Evolutionary conservation across 37 sponge, comb jelly and placozoan genomes (phyloP), one percentile per base, ranked within the genome.

Genomic region (Crambe crambe): DNA sequence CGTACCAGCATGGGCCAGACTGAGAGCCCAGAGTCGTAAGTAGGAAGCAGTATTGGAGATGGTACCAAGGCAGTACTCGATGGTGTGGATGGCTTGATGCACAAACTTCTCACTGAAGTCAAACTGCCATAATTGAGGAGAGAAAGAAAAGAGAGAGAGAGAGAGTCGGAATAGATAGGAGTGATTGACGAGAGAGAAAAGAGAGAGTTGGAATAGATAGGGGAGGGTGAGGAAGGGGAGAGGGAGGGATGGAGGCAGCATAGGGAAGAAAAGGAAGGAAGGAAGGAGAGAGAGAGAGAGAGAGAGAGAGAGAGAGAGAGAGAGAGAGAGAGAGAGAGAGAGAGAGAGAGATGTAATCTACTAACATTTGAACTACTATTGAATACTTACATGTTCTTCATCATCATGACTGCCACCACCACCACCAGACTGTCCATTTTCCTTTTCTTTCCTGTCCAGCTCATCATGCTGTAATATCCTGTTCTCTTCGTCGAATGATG

Each of bases 11-110:
- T 99, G 99, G 77, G 99, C 99, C 31, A 99, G 80, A 74, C 95
- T 94, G 73, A 99, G 97, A 58, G 99, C 99, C 99, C 99, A 99
- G 31, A 99, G 86, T 68, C 99, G 97, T 23, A 99, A 93, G 82
- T 99, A 99, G 47, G 97, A 96, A 35, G 99, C 99, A 80, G 99
- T 99, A 80, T 99, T 93, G 75, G 99, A 99, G 68, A 99, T 94
- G 76, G 96, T 96, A 10, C 99, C 97, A 80, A 99, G 85, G 68
- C 97, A 96, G 85, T 95, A 99, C 93, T 99, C 99, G 56, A 99
- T 99, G 34, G 99, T 99, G 83, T 99, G 97, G 79, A 99, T 99
- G 39, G 91, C 85, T 61, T 94, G 97, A 71, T 94, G 91, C 38
- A 99, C 86, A 39, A 99, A 68, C 22, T 94, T 42, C 54, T 99